These are phyloP conservation scores for Valencia hispanica DNA, from an alignment of 2,797 vertebrate species.

Conservation along the genomic window DNA sequence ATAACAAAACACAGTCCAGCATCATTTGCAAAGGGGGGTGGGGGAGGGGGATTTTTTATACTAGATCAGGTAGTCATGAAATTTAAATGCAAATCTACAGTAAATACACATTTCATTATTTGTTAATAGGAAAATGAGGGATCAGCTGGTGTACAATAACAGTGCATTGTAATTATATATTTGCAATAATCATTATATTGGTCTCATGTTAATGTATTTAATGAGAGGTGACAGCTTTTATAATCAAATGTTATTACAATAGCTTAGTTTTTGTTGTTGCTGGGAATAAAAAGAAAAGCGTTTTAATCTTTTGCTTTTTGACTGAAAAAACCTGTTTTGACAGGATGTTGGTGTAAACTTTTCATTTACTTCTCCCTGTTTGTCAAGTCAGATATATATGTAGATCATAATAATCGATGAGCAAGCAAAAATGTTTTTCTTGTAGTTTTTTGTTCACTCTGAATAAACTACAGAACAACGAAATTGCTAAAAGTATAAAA, in stretches of 20 bases:
- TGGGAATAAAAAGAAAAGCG: conserved; percentile 10
- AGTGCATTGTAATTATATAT: conserved; percentile 35
- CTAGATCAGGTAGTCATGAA: neutral
- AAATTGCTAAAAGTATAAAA: neutral
- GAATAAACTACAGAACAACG: neutral
- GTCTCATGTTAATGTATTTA: conserved; percentile 37
- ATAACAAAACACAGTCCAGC: neutral
- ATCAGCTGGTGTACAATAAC: conserved; percentile 28
- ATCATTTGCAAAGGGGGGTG: neutral
- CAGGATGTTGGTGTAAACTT: conserved; percentile 2
- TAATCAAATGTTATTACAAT: conserved; percentile 7
- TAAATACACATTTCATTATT: conserved; percentile 30
- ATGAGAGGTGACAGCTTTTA: conserved; percentile 24
- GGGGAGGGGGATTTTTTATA: neutral
- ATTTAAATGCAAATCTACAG: conserved; percentile 10
- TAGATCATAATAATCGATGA: neutral
- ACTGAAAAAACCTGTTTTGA: neutral
- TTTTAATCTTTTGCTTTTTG: conserved; percentile 8
- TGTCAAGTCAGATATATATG: neutral
- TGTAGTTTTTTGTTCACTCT: neutral
- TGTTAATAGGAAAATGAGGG: conserved; percentile 20
- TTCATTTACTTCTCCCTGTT: conserved; percentile 1
- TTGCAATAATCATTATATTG: conserved; percentile 17
- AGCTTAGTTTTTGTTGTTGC: neutral
- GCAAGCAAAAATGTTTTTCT: neutral